Evolutionary conservation across 2,888 invertebrate species (phyloP), one percentile per base, ranked within the genome.

Genomic region (Notodonta dromedarius): DNA sequence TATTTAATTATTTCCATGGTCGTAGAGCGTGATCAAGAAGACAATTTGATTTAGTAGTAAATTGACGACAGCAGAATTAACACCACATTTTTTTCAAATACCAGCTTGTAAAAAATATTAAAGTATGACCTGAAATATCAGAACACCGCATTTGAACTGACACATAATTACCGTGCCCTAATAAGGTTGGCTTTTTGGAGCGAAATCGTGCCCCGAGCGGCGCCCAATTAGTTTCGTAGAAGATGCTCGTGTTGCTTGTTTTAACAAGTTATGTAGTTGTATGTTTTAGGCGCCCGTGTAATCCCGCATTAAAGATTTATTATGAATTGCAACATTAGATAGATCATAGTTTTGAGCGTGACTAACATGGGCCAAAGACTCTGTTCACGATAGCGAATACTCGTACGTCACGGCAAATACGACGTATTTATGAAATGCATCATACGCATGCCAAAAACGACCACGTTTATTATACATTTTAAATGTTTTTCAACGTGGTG

Each of bases 201-300:
- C 60, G 48, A 60, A 61, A 70, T 68, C 62, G 60, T 58, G 65
- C 73, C 72, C 61, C 42, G 60, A 62, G 69, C 58, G 57, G 60
- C 32, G 42, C 35, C 61, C 69, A 74, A 77, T 74, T 74, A 74
- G 66, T 66, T 58, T 58, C 58, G 61, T 62, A 59, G 66, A 62
- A 69, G 68, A 74, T 65, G 65, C 60, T 62, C 64, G 61, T 67
- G 75, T 69, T 54, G 58, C 60, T 65, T 65, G 67, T 73, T 73
- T 67, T 65, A 74, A 59, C 67, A 65, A 75, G 67, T 75, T 59
- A 62, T 72, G 58, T 69, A 69, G 69, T 72, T 52, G 16, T 51
- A 24, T 51, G 8, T 11, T 51, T 24, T 9, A 1, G 51, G 16
- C n/a, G 51, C 32, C 13, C 14, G 5, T 0, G 9, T 50, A 11